Percentiles rank a stretch among this genome's conserved stretches.
Evolutionary conservation across 2,113 vertebrate species (phyloP).

Genomic region (Nestor notabilis): DNA sequence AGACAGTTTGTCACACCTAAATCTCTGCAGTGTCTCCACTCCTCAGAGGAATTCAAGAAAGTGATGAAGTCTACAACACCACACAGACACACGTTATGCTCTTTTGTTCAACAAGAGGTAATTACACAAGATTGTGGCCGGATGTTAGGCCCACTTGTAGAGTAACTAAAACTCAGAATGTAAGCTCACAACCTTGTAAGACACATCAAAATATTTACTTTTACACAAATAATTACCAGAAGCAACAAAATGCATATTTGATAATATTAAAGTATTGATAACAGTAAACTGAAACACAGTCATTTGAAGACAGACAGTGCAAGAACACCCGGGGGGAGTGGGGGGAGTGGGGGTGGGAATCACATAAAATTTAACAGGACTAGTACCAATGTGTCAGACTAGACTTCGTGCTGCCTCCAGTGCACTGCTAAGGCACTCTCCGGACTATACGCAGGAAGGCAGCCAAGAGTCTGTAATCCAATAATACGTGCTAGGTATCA

Average conservation of each 20-base stretch:
- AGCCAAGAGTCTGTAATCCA: neutral
- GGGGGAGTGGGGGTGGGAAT: too few relatives aligned
- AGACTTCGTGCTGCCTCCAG: neutral
- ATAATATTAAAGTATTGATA: neutral
- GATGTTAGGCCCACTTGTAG: neutral
- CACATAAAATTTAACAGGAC: neutral
- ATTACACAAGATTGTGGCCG: neutral
- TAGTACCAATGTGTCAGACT: neutral
- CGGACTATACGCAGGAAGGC: neutral
- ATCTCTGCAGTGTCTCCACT: neutral
- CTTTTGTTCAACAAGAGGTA: conserved; percentile 34
- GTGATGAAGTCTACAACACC: neutral
- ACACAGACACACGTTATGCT: neutral
- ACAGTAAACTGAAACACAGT: neutral
- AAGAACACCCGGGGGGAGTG: too few relatives aligned
- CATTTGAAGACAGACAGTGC: neutral
- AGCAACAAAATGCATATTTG: neutral
- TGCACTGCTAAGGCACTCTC: neutral
- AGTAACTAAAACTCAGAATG: neutral
- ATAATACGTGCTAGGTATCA: neutral
- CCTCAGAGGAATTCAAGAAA: neutral
- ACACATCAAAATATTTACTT: neutral
- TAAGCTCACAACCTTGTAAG: neutral
- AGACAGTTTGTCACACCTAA: neutral
- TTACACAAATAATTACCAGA: neutral